Evolutionary conservation across 2,888 invertebrate species (phyloP).

Genomic region (Digitonthophagus gazella): DNA sequence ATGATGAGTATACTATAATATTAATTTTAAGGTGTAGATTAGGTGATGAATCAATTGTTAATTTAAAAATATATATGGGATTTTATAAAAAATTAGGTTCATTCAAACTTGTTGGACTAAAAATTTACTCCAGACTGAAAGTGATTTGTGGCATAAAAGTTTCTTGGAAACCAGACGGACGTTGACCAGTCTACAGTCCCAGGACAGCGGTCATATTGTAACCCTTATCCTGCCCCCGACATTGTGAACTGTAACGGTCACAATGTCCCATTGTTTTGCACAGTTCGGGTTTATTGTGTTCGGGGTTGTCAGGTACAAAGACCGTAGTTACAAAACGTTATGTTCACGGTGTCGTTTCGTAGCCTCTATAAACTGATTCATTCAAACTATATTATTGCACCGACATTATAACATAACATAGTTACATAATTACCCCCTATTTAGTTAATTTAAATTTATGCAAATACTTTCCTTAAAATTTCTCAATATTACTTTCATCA

Average conservation of each 20-base stretch:
- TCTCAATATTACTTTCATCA: too few relatives aligned
- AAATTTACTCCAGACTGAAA: not conserved
- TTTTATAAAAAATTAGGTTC: too few relatives aligned
- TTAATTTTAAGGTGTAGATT: too few relatives aligned
- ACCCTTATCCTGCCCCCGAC: conserved; percentile 41
- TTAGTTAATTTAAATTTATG: too few relatives aligned
- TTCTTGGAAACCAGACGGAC: conserved; percentile 3
- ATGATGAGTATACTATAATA: not conserved
- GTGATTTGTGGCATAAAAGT: not conserved
- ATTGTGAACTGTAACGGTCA: conserved; percentile 49
- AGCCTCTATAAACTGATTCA: not conserved
- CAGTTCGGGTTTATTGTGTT: conserved; percentile 46
- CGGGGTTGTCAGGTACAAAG: conserved; percentile 42
- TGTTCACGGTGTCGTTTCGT: conserved; percentile 9
- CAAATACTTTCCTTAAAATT: too few relatives aligned
- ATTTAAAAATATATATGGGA: too few relatives aligned
- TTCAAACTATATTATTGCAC: conserved; percentile 32
- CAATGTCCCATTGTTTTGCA: conserved; percentile 46
- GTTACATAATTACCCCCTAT: not conserved
- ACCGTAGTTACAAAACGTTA: conserved; percentile 37
- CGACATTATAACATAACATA: not conserved
- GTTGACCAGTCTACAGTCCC: conserved; percentile 31
- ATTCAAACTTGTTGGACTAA: too few relatives aligned
- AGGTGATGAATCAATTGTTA: too few relatives aligned
- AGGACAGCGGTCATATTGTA: conserved; percentile 42